Conservation (phyloP, 2,888 invertebrate genomes). For the Caenorhabditis sp. region DNA sequence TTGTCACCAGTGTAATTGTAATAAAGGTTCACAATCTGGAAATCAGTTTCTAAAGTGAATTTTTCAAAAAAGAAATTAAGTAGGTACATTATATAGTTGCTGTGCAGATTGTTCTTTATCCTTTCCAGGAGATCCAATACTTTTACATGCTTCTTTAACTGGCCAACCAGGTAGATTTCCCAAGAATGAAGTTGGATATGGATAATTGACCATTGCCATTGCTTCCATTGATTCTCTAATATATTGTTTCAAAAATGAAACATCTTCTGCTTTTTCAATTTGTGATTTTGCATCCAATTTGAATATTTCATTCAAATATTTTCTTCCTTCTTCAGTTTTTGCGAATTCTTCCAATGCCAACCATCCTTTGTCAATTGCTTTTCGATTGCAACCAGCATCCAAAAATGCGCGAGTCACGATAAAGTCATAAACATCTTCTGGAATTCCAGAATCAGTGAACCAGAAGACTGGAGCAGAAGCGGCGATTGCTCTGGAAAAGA, state of each 20-base stretch:
- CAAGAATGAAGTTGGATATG: constrained; percentile 85
- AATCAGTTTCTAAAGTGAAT: no score
- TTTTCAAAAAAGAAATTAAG: background rate
- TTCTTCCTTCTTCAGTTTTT: constrained; percentile 78
- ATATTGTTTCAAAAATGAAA: constrained; percentile 34
- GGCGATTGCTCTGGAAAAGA: constrained; percentile 84
- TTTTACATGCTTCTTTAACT: constrained; percentile 74
- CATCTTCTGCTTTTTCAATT: constrained; percentile 52
- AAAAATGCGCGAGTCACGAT: constrained; percentile 81
- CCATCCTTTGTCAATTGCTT: constrained; percentile 84
- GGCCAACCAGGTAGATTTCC: constrained; percentile 79
- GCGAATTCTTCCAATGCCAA: constrained; percentile 76
- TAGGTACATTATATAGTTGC: constrained; percentile 47
- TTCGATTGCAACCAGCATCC: constrained; percentile 73
- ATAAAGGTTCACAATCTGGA: constrained; percentile 46
- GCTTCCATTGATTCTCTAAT: constrained; percentile 74
- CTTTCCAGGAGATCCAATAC: constrained; percentile 72
- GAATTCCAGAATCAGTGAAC: constrained; percentile 59
- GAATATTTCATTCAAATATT: constrained; percentile 80
- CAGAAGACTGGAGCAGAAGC: constrained; percentile 82
- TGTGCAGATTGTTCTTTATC: constrained; percentile 46
- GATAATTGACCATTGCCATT: constrained; percentile 94
- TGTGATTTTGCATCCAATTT: constrained; percentile 77
- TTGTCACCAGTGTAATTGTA: constrained; percentile 52
- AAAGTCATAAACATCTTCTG: constrained; percentile 53